Base-by-base conservation (phyloP, 2,888 invertebrate genomes). In the Pristionchus japonicus region DNA sequence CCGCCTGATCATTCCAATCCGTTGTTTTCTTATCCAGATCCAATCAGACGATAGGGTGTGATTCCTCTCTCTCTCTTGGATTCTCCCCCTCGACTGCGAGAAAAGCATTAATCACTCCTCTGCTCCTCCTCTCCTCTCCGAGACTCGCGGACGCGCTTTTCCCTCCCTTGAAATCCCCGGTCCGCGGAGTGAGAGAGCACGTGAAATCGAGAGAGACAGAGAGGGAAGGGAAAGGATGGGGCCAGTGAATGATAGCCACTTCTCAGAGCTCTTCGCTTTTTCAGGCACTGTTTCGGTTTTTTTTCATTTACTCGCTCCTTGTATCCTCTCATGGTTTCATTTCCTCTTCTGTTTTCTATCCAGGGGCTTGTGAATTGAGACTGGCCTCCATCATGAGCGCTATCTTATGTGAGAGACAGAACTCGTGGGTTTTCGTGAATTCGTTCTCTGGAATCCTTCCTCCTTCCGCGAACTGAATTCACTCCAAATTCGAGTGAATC, bases 221-320 rank as follows among this genome's bases (percentile, higher is more conserved):
- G 82, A 57, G 20, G 34, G 52, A 57, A 52, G n/a, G 49, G 37
- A 52, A 52, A 52, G 52, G 52, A 82, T 31, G 23, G 82, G 47
- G 43, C 43, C 27, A 31, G 49, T 47, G 80, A 80, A 27, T 43
- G 80, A 80, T 47, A 49, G 80, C 80, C 43, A 43, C 49, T 49
- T 80, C 80, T 27, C 67, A 31, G 27, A 15, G 77, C 20, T 31
- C 80, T 15, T 47, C 31, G n/a, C 27, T 37, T 70, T 70, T 70
- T 37, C 27, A 47, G 4, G n/a, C 47, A 0, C 77, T 23, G n/a
- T 43, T 15, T 27, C 43, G n/a, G n/a, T 74, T 74, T 80, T 80
- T 49, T 49, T 40, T 31, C 80, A 80, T 80, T 80, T 80, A 80
- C 83, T 83, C 57, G 40, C n/a, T n/a, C n/a, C 82, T 20, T 37